Evolutionary conservation across 2,888 invertebrate species (phyloP), one percentile per base, ranked within the genome.

Genomic region (Hydraecia micacea): DNA sequence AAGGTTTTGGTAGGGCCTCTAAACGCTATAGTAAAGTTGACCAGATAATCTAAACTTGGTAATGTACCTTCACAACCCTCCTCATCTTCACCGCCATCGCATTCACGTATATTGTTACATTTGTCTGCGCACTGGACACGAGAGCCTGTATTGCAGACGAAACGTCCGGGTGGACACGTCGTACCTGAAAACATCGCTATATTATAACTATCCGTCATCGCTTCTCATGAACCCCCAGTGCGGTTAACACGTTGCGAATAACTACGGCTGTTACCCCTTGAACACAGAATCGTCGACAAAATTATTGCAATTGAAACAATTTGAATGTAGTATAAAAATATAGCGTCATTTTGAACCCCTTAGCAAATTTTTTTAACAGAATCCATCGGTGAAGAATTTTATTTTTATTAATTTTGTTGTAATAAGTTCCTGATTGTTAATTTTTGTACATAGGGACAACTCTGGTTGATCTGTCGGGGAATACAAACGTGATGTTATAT

Each of bases 81-180:
- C 92, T 98, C 98, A 90, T 98, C 98, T 90, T 97, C 97, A 49
- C 96, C 97, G 87, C 97, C 97, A 83, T 95, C 94, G 92, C 97
- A 97, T 89, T 97, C 97, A 7, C 71, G 75, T 25, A 88, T 87
- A 68, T 94, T 93, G 91, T 98, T 97, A 93, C 96, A 96, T 52
- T 85, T 91, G 3, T 65, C 88, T 0, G 93, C 96, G 79, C 96
- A 96, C 4, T 75, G 74, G 25, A 89, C 85, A 11, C 80, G 80
- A 7, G 93, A 93, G 15, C 89, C 91, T n/a, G 85, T 32, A 60
- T 88, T 85, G 81, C 96, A 95, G 8, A 89, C 83, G 84, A 94
- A 92, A 68, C 84, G 89, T 25, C 90, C 93, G 8, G 90, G 71
- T 0, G 93, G 90, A 75, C 96, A 96, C n/a, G 66, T 46, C 25